Percentiles rank a stretch among this genome's conserved stretches.
Evolutionary conservation across 1,140 invertebrate genomes (phyloP).

Genomic region (Drosophila oshimai): DNA sequence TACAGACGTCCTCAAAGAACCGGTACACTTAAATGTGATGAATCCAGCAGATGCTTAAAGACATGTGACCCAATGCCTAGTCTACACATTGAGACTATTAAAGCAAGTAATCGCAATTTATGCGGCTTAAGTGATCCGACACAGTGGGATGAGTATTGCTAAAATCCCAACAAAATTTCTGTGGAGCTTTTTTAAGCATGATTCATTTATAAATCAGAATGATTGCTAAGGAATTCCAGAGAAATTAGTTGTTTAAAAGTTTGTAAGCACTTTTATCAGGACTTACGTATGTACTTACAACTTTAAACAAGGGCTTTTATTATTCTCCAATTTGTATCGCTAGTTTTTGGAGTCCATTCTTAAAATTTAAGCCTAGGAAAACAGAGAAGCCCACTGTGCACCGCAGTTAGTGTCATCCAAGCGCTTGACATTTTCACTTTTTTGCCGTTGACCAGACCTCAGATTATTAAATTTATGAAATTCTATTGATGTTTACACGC

Average conservation of each 20-base stretch:
- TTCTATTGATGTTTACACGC: constrained; percentile 79
- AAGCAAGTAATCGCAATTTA: constrained; percentile 67
- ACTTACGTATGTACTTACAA: too few relatives aligned
- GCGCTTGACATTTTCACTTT: constrained; percentile 65
- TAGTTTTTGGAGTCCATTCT: background rate
- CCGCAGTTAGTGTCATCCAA: constrained; percentile 37
- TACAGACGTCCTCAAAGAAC: constrained; percentile 16
- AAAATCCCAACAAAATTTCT: too few relatives aligned
- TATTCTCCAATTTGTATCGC: too few relatives aligned
- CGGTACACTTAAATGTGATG: constrained; percentile 15
- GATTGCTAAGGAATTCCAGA: too few relatives aligned
- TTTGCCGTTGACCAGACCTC: constrained; percentile 50
- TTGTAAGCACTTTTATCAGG: too few relatives aligned
- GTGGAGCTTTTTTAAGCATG: too few relatives aligned
- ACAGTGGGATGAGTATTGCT: constrained; percentile 36
- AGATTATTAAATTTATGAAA: constrained; percentile 81
- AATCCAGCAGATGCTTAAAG: constrained; percentile 18
- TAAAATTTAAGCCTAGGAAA: too few relatives aligned
- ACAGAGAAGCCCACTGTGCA: constrained; percentile 39
- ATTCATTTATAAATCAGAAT: too few relatives aligned
- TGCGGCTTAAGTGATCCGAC: constrained; percentile 60
- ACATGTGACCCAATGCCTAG: constrained; percentile 46
- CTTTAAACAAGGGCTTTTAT: too few relatives aligned
- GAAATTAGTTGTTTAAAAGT: too few relatives aligned
- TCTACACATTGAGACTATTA: constrained; percentile 61